Base-by-base conservation (phyloP, 2,797 vertebrate species). In the Zenarchopterus dispar region DNA sequence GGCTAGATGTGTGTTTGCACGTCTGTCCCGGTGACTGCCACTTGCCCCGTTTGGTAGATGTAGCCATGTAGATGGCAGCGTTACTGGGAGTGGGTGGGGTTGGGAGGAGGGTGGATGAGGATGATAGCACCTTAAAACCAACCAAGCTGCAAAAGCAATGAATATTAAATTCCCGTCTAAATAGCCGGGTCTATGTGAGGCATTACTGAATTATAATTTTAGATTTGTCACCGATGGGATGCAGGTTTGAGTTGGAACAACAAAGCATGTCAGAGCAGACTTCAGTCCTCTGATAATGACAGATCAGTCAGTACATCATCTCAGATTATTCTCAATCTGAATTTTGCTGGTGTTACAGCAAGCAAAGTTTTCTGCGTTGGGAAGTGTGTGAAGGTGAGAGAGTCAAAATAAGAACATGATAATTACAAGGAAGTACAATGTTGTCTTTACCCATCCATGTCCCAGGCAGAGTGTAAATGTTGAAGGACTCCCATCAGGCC, bases 111-210 rank as follows among this genome's bases (percentile, higher is more conserved):
- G 90, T 87, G 88, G 90, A 92, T 91, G 85, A 89, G 89, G 88
- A 81, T 87, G 88, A 93, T 89, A 92, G 89, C 91, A 88, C 91
- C 91, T 90, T 92, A 92, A 94, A 93, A 92, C 88, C 92, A 92
- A 92, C 91, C 90, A 92, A 92, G 88, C 91, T 92, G 88, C 91
- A 93, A 92, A 94, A 94, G 91, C 92, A 92, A 93, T 93, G 92
- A 93, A 93, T 93, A 93, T 93, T 93, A 93, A 93, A 93, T 92
- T 89, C 89, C 85, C 84, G 88, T 86, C 90, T 92, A 93, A 93
- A 93, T 92, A 93, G 90, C 91, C 86, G 81, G 88, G 89, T 91
- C 90, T 86, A 90, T 90, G 91, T 91, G 90, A 90, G 82, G 89
- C 90, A 92, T 92, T 88, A 89, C 89, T 86, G 90, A 92, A 93